A percentile compares a stretch with the other conserved stretches of the same genome.
phyloP scores from a whole-genome alignment of 2,797 vertebrate species.

The Chaetodon trifasciatus region DNA sequence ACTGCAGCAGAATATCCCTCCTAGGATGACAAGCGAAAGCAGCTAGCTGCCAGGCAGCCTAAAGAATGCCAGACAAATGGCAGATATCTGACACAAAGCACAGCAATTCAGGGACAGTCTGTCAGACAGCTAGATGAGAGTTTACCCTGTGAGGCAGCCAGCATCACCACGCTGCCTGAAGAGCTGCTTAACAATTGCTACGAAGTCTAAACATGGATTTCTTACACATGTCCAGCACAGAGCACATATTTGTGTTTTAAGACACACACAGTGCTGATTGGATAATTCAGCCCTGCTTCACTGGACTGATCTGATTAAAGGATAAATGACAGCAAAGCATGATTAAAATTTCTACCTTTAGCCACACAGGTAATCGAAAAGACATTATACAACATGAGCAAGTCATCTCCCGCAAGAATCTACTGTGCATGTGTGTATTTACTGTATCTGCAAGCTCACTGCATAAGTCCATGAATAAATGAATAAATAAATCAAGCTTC shows the following conservation, averaged over 20 bases:
- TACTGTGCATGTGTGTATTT: conserved; percentile 19
- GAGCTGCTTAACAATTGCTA: conserved; percentile 40
- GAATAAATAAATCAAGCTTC: conserved; percentile 47
- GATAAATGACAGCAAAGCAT: not conserved
- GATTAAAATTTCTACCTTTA: conserved; percentile 2
- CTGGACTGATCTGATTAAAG: conserved; percentile 9
- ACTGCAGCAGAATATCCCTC: conserved; percentile 48
- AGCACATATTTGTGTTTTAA: conserved; percentile 17
- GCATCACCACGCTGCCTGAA: conserved; percentile 42
- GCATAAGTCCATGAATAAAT: conserved; percentile 20
- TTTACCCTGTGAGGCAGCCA: conserved; percentile 54
- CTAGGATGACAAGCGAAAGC: conserved; percentile 56
- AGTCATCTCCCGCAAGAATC: conserved; percentile 2
- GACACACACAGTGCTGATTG: not conserved
- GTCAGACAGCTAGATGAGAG: conserved; percentile 57
- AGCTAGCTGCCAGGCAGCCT: conserved; percentile 64
- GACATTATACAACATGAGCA: not conserved
- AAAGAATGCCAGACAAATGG: conserved; percentile 68
- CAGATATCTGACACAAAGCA: conserved; percentile 68
- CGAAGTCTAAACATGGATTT: conserved; percentile 25
- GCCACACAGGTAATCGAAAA: conserved; percentile 6
- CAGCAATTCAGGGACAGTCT: conserved; percentile 64
- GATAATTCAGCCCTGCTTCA: conserved; percentile 8
- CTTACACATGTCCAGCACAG: conserved; percentile 28
- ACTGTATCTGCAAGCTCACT: not conserved